Conservation (phyloP, 2,888 invertebrate genomes). For the Patella depressa region DNA sequence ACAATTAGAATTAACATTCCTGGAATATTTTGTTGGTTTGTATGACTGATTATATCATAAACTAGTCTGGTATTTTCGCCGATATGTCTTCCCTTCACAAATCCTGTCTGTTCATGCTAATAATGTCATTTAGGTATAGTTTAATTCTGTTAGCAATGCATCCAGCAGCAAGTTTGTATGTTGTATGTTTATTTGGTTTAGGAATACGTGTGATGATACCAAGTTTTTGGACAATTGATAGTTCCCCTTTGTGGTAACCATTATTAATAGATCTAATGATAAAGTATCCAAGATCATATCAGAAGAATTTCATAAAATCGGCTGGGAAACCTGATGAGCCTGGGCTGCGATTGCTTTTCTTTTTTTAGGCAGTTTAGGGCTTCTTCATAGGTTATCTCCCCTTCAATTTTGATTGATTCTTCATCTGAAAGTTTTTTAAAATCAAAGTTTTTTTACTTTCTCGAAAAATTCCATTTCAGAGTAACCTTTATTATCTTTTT, state of each 20-base stretch:
- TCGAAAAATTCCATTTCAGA: not conserved
- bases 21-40: not conserved
- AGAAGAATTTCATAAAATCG: constrained; percentile 30
- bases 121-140: not conserved
- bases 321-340: constrained; percentile 28
- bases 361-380: not conserved
- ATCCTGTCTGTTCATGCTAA: constrained; percentile 14
- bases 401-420: not conserved
- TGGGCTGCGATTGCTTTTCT: constrained; percentile 19
- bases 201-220: constrained; percentile 34
- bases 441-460: not conserved
- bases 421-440: not conserved
- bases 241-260: constrained; percentile 19
- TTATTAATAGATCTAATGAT: constrained; percentile 14
- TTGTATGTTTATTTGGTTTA: constrained; percentile 30
- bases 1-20: constrained; percentile 12
- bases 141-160: constrained; percentile 10
- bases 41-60: constrained; percentile 14
- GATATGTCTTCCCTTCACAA: constrained; percentile 15
- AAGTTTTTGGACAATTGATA: constrained; percentile 29
- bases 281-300: constrained; percentile 18
- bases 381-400: not conserved
- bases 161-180: constrained; percentile 21
- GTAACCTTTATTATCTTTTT: not conserved
- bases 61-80: constrained; percentile 16